Percentiles rank a stretch among this genome's conserved stretches.
phyloP scores from a whole-genome alignment of 37 sponge, comb jelly and placozoan species.

The Agelas oroides region DNA sequence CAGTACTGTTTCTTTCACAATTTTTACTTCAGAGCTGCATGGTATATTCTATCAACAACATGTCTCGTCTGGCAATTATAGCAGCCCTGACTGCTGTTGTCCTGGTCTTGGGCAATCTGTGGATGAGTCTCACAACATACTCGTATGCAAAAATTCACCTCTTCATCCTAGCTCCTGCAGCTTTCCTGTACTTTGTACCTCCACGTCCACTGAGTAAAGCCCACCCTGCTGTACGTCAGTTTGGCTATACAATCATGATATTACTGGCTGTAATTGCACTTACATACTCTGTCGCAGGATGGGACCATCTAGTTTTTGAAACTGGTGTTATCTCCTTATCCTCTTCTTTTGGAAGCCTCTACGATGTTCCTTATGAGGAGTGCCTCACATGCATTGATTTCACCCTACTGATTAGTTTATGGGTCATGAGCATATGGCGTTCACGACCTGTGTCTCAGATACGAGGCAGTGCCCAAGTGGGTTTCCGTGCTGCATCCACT shows the following conservation, averaged over 20 bases:
- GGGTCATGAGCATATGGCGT: slow-evolving; percentile 2
- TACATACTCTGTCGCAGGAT: background rate
- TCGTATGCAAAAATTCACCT: background rate
- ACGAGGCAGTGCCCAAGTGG: too few species aligned
- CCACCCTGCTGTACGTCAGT: background rate
- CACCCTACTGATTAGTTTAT: background rate
- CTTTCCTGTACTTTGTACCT: background rate
- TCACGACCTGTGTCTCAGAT: too few species aligned
- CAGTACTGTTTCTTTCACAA: too few species aligned
- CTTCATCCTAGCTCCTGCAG: background rate
- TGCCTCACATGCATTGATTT: background rate
- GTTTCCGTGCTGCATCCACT: too few species aligned
- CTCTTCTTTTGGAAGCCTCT: background rate
- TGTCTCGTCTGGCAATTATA: background rate
- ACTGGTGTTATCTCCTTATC: background rate
- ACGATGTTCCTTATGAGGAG: background rate
- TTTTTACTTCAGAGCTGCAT: too few species aligned
- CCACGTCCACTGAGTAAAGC: background rate
- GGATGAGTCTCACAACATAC: slow-evolving; percentile 4
- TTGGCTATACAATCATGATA: background rate
- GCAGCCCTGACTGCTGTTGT: background rate
- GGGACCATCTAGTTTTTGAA: background rate
- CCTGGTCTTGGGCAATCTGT: background rate
- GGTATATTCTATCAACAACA: too few species aligned
- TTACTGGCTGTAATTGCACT: background rate